phyloP scores from a whole-genome alignment of 1,140 invertebrate genomes.

The Trachymyrmex cornetzi region DNA sequence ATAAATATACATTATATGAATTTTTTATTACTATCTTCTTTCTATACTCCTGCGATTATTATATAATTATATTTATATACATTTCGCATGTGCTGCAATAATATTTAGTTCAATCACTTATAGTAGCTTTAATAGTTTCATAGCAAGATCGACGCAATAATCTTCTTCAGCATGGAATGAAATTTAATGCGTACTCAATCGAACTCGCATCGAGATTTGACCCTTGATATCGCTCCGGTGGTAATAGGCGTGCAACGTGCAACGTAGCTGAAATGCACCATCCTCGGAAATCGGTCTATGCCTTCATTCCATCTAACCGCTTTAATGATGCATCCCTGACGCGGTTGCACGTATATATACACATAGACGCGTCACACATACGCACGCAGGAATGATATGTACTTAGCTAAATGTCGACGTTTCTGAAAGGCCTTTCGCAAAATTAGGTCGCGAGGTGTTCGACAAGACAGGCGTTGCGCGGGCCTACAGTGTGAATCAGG shows the following conservation, averaged over 20 bases:
- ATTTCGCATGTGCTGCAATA: neutral
- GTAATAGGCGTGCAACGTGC: slow-evolving; percentile 44
- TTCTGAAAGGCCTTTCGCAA: slow-evolving; percentile 58
- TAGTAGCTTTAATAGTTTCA: neutral
- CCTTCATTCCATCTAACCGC: slow-evolving; percentile 30
- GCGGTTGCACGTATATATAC: neutral
- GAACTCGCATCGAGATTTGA: slow-evolving; percentile 38
- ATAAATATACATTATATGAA: neutral
- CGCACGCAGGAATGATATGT: slow-evolving; percentile 48
- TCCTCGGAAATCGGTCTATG: slow-evolving; percentile 47
- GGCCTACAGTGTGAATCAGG: slow-evolving; percentile 47
- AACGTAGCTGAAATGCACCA: slow-evolving; percentile 34
- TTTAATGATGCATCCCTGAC: slow-evolving; percentile 42
- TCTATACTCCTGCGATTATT: neutral
- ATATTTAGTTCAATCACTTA: slow-evolving; percentile 12
- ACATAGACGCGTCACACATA: slow-evolving; percentile 1
- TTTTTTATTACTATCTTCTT: neutral
- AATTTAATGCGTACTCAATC: slow-evolving; percentile 28
- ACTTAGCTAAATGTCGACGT: slow-evolving; percentile 52
- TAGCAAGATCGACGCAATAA: neutral
- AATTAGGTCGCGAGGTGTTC: slow-evolving; percentile 49
- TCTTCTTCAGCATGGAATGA: slow-evolving; percentile 4
- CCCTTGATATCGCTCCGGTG: slow-evolving; percentile 29
- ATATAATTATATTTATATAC: neutral
- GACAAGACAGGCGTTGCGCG: slow-evolving; percentile 2